Evolutionary conservation across 2,113 vertebrate species (phyloP), one percentile per base, ranked within the genome.

Genomic region (Hyaena hyaena): DNA sequence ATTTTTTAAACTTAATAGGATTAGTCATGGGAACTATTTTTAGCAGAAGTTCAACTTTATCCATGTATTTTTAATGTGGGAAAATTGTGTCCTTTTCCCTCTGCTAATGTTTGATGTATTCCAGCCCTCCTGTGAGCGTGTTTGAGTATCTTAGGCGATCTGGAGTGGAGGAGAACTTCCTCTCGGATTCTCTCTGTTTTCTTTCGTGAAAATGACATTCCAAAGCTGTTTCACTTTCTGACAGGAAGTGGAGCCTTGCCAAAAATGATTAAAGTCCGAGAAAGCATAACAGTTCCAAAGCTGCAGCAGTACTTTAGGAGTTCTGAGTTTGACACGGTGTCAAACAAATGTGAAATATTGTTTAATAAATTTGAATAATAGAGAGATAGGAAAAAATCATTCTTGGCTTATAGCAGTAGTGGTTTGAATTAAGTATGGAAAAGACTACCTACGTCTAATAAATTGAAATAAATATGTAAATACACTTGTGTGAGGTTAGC

Each of bases 191-290:
- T 99, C 99, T 99, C 99, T 99, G 99, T 99, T 99, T 99, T 99
- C 99, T 99, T 99, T 99, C 99, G 99, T 99, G 99, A 99, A 99
- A 99, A 99, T 99, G 99, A 99, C 99, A 99, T 99, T 99, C 99
- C 99, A 99, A 99, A 99, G 99, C 99, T 99, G 99, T 99, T 99
- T 99, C 99, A 99, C 99, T 99, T 99, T 99, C 99, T 99, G 99
- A 99, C 99, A 99, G 99, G 99, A 99, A 99, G 99, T 99, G 99
- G 99, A 99, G 98, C 98, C 93, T 98, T 98, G 99, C 99, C 99
- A 99, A 99, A 99, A 99, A 99, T 99, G 99, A 99, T 99, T 99
- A 99, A 99, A 99, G 99, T 99, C 99, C 99, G 99, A 99, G 99
- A 99, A 99, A 99, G 99, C 99, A 99, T 98, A 99, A 99, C 99